These are phyloP conservation scores for Troilus luridus DNA, from an alignment of 2,888 invertebrate genomes.

Conservation along the genomic window DNA sequence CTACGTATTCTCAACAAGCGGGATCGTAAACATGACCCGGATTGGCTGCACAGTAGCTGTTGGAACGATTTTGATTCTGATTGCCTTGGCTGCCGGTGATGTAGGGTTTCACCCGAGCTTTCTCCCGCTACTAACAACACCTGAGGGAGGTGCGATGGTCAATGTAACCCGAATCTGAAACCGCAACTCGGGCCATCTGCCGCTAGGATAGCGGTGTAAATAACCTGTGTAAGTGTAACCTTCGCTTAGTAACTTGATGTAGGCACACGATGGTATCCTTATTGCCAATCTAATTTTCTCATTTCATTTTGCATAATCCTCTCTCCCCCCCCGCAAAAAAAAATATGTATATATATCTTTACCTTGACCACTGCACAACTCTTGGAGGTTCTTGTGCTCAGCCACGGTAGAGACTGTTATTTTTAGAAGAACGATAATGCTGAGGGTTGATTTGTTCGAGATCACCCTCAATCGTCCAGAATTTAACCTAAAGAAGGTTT, in stretches of 20 bases:
- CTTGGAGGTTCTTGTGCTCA: too few relatives aligned
- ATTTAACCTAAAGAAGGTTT: too few relatives aligned
- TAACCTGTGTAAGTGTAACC: not conserved
- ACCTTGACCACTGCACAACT: too few relatives aligned
- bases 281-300: not conserved
- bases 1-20: not conserved
- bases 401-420: too few relatives aligned
- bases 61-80: not conserved
- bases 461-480: too few relatives aligned
- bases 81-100: not conserved
- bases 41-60: not conserved
- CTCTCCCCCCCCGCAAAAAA: too few relatives aligned
- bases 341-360: too few relatives aligned
- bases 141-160: slow-evolving; percentile 2
- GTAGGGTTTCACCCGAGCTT: not conserved
- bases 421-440: too few relatives aligned
- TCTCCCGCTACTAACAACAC: not conserved
- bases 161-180: slow-evolving; percentile 2
- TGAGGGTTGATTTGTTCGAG: too few relatives aligned
- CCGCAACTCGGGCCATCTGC: not conserved
- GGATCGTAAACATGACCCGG: not conserved
- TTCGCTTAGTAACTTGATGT: slow-evolving; percentile 2
- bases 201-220: not conserved
- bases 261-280: not conserved
- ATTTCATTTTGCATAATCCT: too few relatives aligned